Base-by-base conservation (phyloP, 1,140 invertebrate species). In the Epicauta chinensis region DNA sequence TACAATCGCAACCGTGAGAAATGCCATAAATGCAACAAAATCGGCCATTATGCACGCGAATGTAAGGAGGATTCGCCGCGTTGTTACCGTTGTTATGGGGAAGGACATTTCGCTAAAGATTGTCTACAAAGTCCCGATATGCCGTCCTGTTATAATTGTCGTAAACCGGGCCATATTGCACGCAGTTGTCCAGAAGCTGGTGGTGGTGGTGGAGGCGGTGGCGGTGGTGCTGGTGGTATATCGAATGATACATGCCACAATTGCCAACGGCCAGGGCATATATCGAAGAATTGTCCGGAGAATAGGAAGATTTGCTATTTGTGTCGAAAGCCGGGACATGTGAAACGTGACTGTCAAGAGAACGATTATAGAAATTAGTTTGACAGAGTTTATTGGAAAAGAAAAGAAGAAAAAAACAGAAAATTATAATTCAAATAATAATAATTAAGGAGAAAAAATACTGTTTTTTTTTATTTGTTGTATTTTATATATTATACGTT, bases 1-100 rank as follows among this genome's bases (percentile, higher is more conserved):
- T 67, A 65, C 56, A 71, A 73, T 44, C 73, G 83, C 59, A 75
- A 76, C 32, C 81, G 83, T 56, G 86, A 89, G 61, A 90, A 90
- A 76, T 96, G 93, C 76, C 95, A 90, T 82, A 95, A 93, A 75
- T 97, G 93, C 75, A 95, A 95, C 75, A 81, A 89, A 71, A 84
- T 86, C 67, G 93, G 92, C 36, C 91, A 95, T 73, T 93, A 93
- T 71, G 91, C 91, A 59, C 82, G 91, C 56, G 89, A 93, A 61
- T 95, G 91, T 77, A 89, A 89, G 69, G 88, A 91, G 70, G 85
- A 87, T 62, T 83, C 83, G 46, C 84, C 90, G 68, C 79, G 86
- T 58, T 93, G 89, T 75, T 92, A 92, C 71, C 84, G 88, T 58
- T 89, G 86, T 75, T 86, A 82, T 67, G 82, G 83, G 47, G 83